A percentile compares a stretch with the other conserved stretches of the same genome.
phyloP scores from a whole-genome alignment of 2,797 vertebrate species.

The Amniataba percoides region DNA sequence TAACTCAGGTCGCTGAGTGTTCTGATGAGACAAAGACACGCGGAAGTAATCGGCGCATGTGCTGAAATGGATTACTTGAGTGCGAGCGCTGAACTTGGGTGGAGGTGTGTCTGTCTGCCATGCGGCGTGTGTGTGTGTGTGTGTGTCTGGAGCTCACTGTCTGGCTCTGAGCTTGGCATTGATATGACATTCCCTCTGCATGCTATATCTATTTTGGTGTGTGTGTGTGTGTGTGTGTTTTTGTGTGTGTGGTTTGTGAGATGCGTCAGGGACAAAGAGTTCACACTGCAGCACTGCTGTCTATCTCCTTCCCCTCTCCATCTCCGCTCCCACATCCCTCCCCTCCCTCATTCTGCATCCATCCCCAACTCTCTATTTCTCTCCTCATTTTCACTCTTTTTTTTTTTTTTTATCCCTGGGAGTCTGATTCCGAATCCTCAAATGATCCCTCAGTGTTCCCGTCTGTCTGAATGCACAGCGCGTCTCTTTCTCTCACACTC shows the following conservation, averaged over 20 bases:
- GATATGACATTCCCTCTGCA: conserved; percentile 52
- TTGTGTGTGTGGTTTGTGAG: conserved; percentile 27
- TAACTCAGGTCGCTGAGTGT: background rate
- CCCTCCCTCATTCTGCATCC: conserved; percentile 34
- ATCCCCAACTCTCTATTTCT: conserved; percentile 16
- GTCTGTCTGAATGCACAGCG: conserved; percentile 43
- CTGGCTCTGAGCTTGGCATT: conserved; percentile 52
- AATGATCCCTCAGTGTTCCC: conserved; percentile 53
- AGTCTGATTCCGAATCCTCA: conserved; percentile 51
- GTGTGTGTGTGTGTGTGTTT: conserved; percentile 33
- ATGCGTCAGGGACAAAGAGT: conserved; percentile 74
- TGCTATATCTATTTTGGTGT: conserved; percentile 56
- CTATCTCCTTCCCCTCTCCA: conserved; percentile 50
- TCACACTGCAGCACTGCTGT: conserved; percentile 73
- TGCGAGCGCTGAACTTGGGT: conserved; percentile 10
- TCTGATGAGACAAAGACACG: conserved; percentile 36
- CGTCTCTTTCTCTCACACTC: conserved; percentile 1
- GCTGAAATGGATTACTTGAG: background rate
- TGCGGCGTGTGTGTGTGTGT: conserved; percentile 14
- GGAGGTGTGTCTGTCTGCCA: conserved; percentile 27
- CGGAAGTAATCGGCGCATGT: background rate
- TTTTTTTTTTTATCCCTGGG: background rate
- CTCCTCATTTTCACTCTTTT: background rate
- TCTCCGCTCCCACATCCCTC: conserved; percentile 42
- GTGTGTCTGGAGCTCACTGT: conserved; percentile 34